Conservation (phyloP, 2,888 invertebrate genomes). For the Drosophila flavopinicola region DNA sequence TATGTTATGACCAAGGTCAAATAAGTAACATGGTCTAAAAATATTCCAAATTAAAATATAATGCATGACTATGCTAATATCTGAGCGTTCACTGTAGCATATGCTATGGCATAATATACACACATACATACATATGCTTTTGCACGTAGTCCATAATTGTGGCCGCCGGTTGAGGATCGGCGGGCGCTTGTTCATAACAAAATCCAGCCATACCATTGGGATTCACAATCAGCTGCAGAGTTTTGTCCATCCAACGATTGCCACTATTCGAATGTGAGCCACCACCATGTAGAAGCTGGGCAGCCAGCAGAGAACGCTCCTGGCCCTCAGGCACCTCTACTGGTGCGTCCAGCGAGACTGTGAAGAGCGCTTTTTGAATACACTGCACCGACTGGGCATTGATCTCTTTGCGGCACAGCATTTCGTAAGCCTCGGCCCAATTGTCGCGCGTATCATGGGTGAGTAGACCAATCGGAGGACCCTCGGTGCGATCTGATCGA, state of each 20-base stretch:
- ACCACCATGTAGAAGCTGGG: conserved; percentile 93
- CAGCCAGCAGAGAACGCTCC: conserved; percentile 86
- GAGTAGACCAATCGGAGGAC: conserved; percentile 89
- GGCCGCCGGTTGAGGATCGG: conserved; percentile 96
- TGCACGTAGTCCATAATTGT: conserved; percentile 92
- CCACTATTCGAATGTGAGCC: conserved; percentile 89
- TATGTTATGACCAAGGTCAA: no score
- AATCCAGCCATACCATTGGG: conserved; percentile 92
- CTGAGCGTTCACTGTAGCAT: no score
- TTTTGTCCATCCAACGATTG: conserved; percentile 98
- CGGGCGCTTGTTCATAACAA: conserved; percentile 96
- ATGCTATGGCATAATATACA: no score
- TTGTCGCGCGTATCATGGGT: conserved; percentile 91
- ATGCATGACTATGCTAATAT: no score
- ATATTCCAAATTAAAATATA: no score
- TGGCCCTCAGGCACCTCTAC: conserved; percentile 79
- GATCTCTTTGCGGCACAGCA: conserved; percentile 86
- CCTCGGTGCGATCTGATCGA: conserved; percentile 84
- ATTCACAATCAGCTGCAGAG: conserved; percentile 93
- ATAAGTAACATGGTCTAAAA: no score
- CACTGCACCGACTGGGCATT: conserved; percentile 86
- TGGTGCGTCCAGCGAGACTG: conserved; percentile 91
- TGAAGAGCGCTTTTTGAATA: conserved; percentile 91
- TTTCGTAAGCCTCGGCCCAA: conserved; percentile 89
- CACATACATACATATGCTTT: conserved; percentile 88